Evolutionary conservation across 2,797 vertebrate genomes (phyloP), one percentile per base, ranked within the genome.

Genomic region (Odontamblyopus lacepedii): DNA sequence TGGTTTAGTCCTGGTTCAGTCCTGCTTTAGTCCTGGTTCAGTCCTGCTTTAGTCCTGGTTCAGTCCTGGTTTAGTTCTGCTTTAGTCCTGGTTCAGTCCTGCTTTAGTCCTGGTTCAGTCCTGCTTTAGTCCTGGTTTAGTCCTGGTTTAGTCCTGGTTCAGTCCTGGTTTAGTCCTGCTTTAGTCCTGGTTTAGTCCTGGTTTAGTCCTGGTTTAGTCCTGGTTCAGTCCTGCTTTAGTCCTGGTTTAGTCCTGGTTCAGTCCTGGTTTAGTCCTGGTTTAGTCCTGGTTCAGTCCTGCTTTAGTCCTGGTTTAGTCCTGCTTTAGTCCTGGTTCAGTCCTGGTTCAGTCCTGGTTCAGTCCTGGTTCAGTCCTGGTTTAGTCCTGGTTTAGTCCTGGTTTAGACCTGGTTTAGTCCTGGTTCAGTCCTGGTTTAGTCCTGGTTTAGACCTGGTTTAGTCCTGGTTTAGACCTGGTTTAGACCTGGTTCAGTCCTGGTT

Each of bases 71-170:
- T 60, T 1, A 26, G 55, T 8, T 2, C 57, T 60, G 57, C 12
- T 60, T 61, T 32, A 61, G 59, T 15, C 59, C 27, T 30, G 0
- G 13, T 0, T 60, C 79, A 67, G 88, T 97, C 96, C 94, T 94
- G 30, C 16, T 6, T 35, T 2, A 35, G 32, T 61, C 59, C 30
- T 63, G 41, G 41, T 44, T 38, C 12, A 44, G 62, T 11, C 19
- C 62, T 63, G 35, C 38, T 64, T 64, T 16, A 48, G 29, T 19
- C 30, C 60, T 62, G 29, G 16, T 48, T 41, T 0, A 64, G 23
- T n/a, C 41, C 62, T 44, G 18, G 32, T 30, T 51, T n/a, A 50
- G 63, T 13, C 30, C 15, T 63, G 60, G 0, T 62, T 32, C 16
- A 32, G 11, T 44, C 41, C 41, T 44, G 11, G 8, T 44, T 44